phyloP scores from a whole-genome alignment of 2,888 invertebrate genomes.

The Drosophila antonietae region DNA sequence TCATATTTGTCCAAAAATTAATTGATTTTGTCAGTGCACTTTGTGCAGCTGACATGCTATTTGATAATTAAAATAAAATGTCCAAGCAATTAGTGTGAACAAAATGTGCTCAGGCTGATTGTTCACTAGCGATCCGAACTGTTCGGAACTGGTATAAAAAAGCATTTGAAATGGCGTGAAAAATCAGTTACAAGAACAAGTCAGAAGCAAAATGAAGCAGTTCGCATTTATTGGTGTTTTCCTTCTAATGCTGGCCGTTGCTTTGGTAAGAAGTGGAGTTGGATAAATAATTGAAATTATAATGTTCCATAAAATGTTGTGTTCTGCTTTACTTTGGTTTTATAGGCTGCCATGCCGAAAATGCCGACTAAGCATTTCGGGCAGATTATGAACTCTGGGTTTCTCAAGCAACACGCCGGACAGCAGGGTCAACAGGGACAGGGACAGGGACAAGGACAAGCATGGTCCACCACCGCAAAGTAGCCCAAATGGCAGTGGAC shows the following conservation, averaged over 20 bases:
- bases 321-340: neutral
- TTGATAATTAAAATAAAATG: conserved; percentile 30
- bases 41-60: conserved; percentile 34
- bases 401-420: conserved; percentile 28
- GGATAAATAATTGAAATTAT: neutral
- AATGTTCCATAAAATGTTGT: neutral
- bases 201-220: conserved; percentile 55
- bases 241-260: conserved; percentile 57
- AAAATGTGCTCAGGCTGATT: conserved; percentile 7
- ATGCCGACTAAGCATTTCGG: conserved; percentile 23
- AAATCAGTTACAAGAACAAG: conserved; percentile 41
- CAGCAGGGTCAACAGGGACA: conserved; percentile 27
- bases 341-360: conserved; percentile 10
- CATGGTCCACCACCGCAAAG: conserved; percentile 14
- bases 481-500: neutral
- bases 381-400: conserved; percentile 32
- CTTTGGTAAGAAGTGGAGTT: conserved; percentile 58
- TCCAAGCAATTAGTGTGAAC: conserved; percentile 1
- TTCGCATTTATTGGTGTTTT: conserved; percentile 61
- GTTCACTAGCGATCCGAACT: conserved; percentile 2
- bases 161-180: neutral
- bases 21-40: conserved; percentile 15
- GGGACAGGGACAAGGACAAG: conserved; percentile 22
- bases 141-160: conserved; percentile 49
- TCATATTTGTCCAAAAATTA: neutral